These are phyloP conservation scores for Ophiodon elongatus DNA, from an alignment of 2,113 vertebrate species.

Conservation along the genomic window DNA sequence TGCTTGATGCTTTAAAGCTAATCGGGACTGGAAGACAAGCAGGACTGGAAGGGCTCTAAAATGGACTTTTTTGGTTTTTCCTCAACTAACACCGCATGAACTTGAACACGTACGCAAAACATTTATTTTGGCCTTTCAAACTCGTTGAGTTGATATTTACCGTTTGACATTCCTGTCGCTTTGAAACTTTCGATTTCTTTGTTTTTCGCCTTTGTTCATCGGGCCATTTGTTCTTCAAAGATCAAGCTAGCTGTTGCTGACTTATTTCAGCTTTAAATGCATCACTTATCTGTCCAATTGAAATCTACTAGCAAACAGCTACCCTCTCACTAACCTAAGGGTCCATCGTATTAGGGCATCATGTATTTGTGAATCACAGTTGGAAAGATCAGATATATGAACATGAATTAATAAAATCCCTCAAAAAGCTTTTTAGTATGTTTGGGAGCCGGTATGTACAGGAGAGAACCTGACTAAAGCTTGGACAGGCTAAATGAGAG, in stretches of 20 bases:
- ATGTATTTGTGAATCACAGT: background rate
- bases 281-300: background rate
- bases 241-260: background rate
- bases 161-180: background rate
- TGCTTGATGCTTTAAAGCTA: background rate
- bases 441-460: background rate
- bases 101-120: slow-evolving; percentile 6
- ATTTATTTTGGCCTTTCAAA: slow-evolving; percentile 22
- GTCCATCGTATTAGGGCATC: background rate
- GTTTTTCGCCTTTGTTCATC: slow-evolving; percentile 8
- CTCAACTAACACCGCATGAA: slow-evolving; percentile 23
- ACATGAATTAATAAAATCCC: background rate
- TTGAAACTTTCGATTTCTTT: background rate
- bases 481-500: background rate
- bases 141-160: background rate
- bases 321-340: background rate
- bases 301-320: background rate
- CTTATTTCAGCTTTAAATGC: slow-evolving; percentile 4
- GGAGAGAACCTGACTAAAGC: background rate
- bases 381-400: background rate
- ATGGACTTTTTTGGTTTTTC: background rate
- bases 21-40: slow-evolving; percentile 20
- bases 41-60: slow-evolving; percentile 16
- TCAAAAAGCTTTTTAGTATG: background rate
- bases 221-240: slow-evolving; percentile 39